Percentiles rank a stretch among this genome's conserved stretches.
These are phyloP conservation scores for Bimastos eiseni DNA, from an alignment of 2,888 invertebrate genomes.

Conservation along the genomic window DNA sequence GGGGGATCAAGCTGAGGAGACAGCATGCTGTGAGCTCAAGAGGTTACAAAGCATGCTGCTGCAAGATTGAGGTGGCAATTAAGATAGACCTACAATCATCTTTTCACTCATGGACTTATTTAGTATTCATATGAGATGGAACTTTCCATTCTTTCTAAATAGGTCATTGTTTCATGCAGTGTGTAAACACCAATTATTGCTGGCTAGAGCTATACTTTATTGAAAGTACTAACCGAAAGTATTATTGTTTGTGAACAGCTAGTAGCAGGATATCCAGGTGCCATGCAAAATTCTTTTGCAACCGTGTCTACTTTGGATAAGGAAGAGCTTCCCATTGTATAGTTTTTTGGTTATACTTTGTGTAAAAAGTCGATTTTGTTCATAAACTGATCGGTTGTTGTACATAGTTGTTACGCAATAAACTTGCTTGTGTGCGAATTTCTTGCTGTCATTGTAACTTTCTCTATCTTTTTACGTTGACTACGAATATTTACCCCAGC, in stretches of 20 bases:
- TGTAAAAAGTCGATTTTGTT: background rate
- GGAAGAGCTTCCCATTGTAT: background rate
- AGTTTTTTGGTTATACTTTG: background rate
- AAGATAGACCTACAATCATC: too few species aligned
- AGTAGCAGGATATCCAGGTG: background rate
- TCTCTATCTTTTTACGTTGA: background rate
- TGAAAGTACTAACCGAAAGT: background rate
- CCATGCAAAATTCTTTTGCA: background rate
- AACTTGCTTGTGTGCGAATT: background rate
- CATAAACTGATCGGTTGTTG: background rate
- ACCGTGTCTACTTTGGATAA: background rate
- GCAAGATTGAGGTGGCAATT: background rate
- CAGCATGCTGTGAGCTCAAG: background rate
- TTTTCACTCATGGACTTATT: background rate
- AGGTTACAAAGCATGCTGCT: background rate
- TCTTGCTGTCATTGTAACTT: background rate
- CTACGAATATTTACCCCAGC: background rate
- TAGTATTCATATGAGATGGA: background rate
- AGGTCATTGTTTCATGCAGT: background rate
- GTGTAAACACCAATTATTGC: background rate
- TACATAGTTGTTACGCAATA: background rate
- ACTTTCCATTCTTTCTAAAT: background rate
- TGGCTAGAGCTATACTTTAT: background rate
- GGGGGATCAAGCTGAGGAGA: too few species aligned
- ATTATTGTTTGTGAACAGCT: background rate